Evolutionary conservation across 2,888 invertebrate species (phyloP).

Genomic region (Listrodromus nycthemerus): DNA sequence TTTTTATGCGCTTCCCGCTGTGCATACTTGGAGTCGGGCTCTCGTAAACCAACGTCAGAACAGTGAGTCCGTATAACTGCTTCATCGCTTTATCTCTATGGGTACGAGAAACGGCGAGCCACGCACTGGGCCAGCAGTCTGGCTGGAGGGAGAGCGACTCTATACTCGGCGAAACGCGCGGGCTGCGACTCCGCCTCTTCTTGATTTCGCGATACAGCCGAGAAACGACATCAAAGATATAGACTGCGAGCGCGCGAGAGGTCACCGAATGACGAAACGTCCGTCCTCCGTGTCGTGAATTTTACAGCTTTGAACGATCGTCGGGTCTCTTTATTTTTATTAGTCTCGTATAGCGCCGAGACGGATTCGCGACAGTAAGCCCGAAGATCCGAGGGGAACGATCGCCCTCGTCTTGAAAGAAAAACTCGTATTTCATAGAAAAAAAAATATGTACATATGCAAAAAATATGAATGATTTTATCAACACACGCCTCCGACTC

Average conservation of each 20-base stretch:
- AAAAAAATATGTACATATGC: too few relatives aligned
- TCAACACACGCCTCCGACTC: too few relatives aligned
- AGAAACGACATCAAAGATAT: conserved; percentile 40
- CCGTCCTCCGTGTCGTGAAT: conserved; percentile 10
- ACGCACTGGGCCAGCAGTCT: conserved; percentile 36
- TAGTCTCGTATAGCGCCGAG: conserved; percentile 59
- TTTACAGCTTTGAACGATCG: conserved; percentile 44
- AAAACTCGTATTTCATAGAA: conserved; percentile 5
- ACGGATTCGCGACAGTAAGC: conserved; percentile 68
- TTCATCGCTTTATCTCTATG: conserved; percentile 22
- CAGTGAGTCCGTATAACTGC: conserved; percentile 31
- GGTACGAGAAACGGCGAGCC: conserved; percentile 32
- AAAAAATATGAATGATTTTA: too few relatives aligned
- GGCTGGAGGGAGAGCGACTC: neutral
- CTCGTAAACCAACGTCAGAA: conserved; percentile 46
- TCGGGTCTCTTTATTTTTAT: conserved; percentile 24
- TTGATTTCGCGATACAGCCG: conserved; percentile 61
- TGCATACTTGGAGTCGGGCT: conserved; percentile 14
- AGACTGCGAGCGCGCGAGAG: conserved; percentile 7
- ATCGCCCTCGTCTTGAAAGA: neutral
- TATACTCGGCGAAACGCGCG: conserved; percentile 49
- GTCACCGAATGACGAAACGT: conserved; percentile 53
- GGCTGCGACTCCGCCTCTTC: conserved; percentile 63
- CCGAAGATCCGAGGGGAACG: conserved; percentile 3
- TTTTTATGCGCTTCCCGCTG: neutral